Conservation (phyloP, 2,113 vertebrate species). For the Astur gentilis region DNA sequence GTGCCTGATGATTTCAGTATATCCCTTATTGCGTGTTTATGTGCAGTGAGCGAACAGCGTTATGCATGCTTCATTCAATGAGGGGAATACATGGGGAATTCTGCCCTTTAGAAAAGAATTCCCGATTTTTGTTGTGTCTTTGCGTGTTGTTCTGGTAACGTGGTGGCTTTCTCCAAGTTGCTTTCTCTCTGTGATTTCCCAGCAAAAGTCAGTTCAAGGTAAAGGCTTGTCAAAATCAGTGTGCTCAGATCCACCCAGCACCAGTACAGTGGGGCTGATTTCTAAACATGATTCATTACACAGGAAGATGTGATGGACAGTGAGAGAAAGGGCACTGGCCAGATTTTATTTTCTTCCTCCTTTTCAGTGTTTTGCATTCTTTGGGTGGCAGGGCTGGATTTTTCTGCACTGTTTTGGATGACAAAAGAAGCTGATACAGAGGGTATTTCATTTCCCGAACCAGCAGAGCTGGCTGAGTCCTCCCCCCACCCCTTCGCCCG, state of each 20-base stretch:
- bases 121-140: background rate
- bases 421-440: constrained; percentile 50
- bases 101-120: background rate
- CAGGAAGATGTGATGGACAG: background rate
- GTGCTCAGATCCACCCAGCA: background rate
- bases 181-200: background rate
- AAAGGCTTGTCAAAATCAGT: background rate
- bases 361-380: background rate
- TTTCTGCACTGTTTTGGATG: background rate
- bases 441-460: constrained; percentile 57
- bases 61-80: background rate
- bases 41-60: background rate
- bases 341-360: constrained; percentile 6
- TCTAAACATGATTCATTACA: background rate
- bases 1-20: background rate
- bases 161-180: background rate
- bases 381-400: background rate
- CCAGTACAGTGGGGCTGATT: background rate
- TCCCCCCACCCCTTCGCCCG: background rate
- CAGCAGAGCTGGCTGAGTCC: background rate
- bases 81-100: background rate
- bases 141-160: background rate
- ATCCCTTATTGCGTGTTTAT: background rate
- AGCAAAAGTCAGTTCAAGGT: background rate
- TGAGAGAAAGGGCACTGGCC: background rate